Evolutionary conservation across 92 coral and sea anemone genomes (phyloP).

Genomic region (Bergia puertoricense): DNA sequence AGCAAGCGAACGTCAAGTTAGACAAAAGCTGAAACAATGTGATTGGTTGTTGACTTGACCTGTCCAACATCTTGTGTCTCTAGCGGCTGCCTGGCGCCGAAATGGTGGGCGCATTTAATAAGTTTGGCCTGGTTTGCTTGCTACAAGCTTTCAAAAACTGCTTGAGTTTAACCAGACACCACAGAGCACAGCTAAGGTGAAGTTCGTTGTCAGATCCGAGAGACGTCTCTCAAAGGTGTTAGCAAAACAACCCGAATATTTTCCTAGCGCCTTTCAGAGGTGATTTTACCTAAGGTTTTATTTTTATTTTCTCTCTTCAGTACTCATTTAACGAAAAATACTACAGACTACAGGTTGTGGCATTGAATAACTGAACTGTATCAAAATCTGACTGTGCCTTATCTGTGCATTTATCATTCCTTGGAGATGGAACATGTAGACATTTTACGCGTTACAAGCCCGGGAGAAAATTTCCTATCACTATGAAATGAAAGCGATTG

Average conservation of each 20-base stretch:
- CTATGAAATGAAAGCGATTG: conserved; percentile 83
- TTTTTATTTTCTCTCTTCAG: conserved; percentile 15
- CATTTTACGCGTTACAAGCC: conserved; percentile 79
- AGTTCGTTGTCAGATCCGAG: conserved; percentile 65
- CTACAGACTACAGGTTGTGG: background rate
- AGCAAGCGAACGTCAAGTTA: conserved; percentile 71
- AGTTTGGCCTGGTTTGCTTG: conserved; percentile 84
- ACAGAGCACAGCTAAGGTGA: conserved; percentile 69
- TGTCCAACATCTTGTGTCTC: conserved; percentile 71
- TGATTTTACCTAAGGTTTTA: conserved; percentile 13
- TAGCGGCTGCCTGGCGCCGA: conserved; percentile 91
- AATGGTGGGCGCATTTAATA: conserved; percentile 79
- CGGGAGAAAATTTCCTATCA: conserved; percentile 81
- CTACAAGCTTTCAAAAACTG: conserved; percentile 89
- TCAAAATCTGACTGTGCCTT: conserved; percentile 55
- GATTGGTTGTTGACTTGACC: conserved; percentile 83
- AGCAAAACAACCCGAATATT: conserved; percentile 62
- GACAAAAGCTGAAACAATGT: conserved; percentile 50
- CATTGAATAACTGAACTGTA: conserved; percentile 26
- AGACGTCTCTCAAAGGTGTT: conserved; percentile 53
- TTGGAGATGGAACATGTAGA: conserved; percentile 79
- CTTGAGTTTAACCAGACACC: conserved; percentile 92
- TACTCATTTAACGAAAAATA: conserved; percentile 32
- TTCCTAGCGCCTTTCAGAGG: conserved; percentile 53
- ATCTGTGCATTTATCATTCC: conserved; percentile 74